These are phyloP conservation scores for Hydra vulgaris DNA, from an alignment of 30 jellyfish, hydroid and myxozoan genomes.

Conservation along the genomic window DNA sequence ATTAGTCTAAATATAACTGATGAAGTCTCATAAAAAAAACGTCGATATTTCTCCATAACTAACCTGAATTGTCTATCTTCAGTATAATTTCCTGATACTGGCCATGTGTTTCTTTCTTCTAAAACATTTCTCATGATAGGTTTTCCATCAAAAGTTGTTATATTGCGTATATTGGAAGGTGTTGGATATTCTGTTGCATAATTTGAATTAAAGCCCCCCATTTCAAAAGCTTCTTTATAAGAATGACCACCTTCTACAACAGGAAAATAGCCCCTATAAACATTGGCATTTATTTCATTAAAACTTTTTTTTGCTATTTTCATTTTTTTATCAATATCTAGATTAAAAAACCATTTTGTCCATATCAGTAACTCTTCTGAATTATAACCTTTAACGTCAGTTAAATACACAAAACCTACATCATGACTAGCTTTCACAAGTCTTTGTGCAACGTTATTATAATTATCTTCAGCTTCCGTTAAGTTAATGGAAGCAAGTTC, in stretches of 20 bases:
- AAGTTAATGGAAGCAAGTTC: conserved; percentile 23
- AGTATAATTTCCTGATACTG: conserved; percentile 28
- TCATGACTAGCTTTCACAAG: conserved; percentile 9
- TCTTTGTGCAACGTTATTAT: conserved; percentile 10
- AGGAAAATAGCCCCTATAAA: conserved; percentile 65
- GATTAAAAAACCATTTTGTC: conserved; percentile 65
- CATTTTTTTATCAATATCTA: conserved; percentile 49
- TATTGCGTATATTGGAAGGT: conserved; percentile 22
- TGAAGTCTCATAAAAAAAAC: conserved; percentile 19
- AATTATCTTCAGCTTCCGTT: conserved; percentile 28
- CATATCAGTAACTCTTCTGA: conserved; percentile 47
- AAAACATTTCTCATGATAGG: conserved; percentile 53
- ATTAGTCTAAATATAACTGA: conserved; percentile 28
- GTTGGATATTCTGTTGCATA: conserved; percentile 4
- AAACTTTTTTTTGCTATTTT: conserved; percentile 42
- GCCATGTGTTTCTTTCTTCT: conserved; percentile 65
- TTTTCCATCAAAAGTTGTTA: conserved; percentile 20
- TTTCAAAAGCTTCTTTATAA: conserved; percentile 59
- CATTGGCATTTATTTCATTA: conserved; percentile 30
- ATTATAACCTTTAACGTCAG: conserved; percentile 37
- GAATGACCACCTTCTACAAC: conserved; percentile 74
- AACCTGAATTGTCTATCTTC: conserved; percentile 23
- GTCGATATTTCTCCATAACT: conserved; percentile 24
- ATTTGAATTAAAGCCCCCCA: conserved; percentile 33
- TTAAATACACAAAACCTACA: conserved; percentile 71